These are phyloP conservation scores for Phengaris alcon DNA, from an alignment of 2,888 invertebrate genomes.

Conservation along the genomic window DNA sequence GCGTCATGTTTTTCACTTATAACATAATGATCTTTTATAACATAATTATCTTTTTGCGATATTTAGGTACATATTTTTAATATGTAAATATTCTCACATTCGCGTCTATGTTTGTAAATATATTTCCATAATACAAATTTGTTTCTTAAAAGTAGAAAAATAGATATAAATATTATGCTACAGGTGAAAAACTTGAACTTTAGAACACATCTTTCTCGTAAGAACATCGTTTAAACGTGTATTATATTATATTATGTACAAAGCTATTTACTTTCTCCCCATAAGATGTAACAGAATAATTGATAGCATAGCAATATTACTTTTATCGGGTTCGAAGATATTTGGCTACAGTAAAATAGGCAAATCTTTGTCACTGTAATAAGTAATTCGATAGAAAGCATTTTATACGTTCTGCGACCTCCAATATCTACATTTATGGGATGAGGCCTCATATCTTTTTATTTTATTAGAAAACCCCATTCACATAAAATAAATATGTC, in stretches of 20 bases:
- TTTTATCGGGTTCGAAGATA: background rate
- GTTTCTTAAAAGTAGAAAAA: no score
- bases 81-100: no score
- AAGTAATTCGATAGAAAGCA: slow-evolving; percentile 27
- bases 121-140: no score
- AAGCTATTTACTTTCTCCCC: background rate
- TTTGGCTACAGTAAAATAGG: slow-evolving; percentile 17
- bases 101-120: no score
- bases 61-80: no score
- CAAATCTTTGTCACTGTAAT: slow-evolving; percentile 20
- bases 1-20: no score
- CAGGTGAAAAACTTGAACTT: no score
- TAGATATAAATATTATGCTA: no score
- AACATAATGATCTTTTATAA: no score
- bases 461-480: slow-evolving; percentile 47
- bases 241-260: background rate
- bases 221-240: no score
- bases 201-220: no score
- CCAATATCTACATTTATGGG: slow-evolving; percentile 32
- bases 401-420: slow-evolving; percentile 26
- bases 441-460: slow-evolving; percentile 42
- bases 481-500: slow-evolving; percentile 16
- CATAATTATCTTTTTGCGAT: no score
- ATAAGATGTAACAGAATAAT: background rate
- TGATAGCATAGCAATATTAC: slow-evolving; percentile 9